Base-by-base conservation (phyloP, 2,797 vertebrate genomes). In the Sebastes minor region DNA sequence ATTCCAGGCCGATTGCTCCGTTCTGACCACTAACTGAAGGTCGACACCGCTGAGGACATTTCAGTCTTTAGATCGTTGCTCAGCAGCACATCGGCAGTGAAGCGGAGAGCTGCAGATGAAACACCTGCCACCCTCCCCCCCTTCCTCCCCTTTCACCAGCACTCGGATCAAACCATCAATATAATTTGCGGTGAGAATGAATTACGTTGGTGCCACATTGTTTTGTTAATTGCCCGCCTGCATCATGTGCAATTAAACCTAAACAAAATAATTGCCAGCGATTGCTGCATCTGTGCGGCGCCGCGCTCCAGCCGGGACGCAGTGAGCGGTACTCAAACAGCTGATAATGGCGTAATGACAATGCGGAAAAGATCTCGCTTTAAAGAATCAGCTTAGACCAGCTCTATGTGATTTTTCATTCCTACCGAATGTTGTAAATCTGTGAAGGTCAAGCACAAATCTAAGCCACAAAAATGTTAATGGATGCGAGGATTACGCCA, bases 221-320 rank as follows among this genome's bases (percentile, higher is more conserved):
- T 88, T 86, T 80, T 59, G 72, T 71, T 88, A 91, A 92, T 92
- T 89, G 86, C 85, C 67, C 69, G 75, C 71, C 81, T 76, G 86
- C 84, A 80, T 90, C 79, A 66, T 71, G 80, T 53, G 85, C 83
- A 92, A 90, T 92, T 88, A 92, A 87, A 88, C 74, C 63, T 32
- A 91, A 90, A 92, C 85, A 74, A 74, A 88, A 83, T 90, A 88
- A 90, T 77, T 84, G 78, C 49, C 71, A 65, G 70, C 65, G 18
- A 85, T 78, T 63, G 83, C 79, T 55, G 86, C 83, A 81, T 93
- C 91, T 86, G 90, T 49, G 74, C 32, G 0, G 61, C 32, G 42
- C 16, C 16, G 32, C 32, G 32, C 28, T 61, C 57, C 77, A 67
- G 72, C 59, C 69, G 8, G 75, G 74, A 18, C 25, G 30, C 74